Base-by-base conservation (phyloP, 37 sponge, comb jelly and placozoan species). In the Crambe crambe region DNA sequence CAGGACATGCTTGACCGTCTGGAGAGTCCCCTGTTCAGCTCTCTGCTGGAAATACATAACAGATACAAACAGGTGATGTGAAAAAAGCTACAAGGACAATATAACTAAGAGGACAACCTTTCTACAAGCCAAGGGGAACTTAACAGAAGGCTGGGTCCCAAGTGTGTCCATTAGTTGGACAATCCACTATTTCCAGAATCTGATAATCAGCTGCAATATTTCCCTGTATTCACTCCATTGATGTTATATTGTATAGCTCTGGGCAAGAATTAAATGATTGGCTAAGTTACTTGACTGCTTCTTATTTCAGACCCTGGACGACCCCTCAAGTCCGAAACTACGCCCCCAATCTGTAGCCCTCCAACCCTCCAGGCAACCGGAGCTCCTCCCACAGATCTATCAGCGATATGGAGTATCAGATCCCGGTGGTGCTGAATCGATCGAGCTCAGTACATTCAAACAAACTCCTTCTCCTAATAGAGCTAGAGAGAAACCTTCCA, bases 21-120 rank as follows among this genome's bases (percentile, higher is more conserved):
- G 59, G 10, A 41, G 20, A 84, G 78, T 58, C 85, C 85, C 15
- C 85, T 84, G 0, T 84, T 84, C 34, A 56, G 60, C 41, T n/a
- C 74, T 12, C 47, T 84, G 17, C 42, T 83, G 37, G 76, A 83
- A 29, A 75, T 83, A 37, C 35, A 20, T 3, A 58, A 73, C 74
- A 29, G 34, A 10, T 75, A 41, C 54, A 22, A 74, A 38, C 54
- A 83, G 76, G 84, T 75, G n/a, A n/a, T n/a, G n/a, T n/a, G n/a
- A n/a, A n/a, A n/a, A n/a, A n/a, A n/a, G n/a, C n/a, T n/a, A n/a
- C n/a, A n/a, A n/a, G n/a, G n/a, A n/a, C n/a, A n/a, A n/a, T n/a
- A n/a, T n/a, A n/a, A n/a, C n/a, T n/a, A 65, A 8, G 42, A 10
- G 60, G 51, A 47, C 51, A 47, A 12, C 51, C 51, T 47, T 12